A percentile compares a stretch with the other conserved stretches of the same genome.
Evolutionary conservation across 2,888 invertebrate species (phyloP).

Genomic region (Drosophila atripex): DNA sequence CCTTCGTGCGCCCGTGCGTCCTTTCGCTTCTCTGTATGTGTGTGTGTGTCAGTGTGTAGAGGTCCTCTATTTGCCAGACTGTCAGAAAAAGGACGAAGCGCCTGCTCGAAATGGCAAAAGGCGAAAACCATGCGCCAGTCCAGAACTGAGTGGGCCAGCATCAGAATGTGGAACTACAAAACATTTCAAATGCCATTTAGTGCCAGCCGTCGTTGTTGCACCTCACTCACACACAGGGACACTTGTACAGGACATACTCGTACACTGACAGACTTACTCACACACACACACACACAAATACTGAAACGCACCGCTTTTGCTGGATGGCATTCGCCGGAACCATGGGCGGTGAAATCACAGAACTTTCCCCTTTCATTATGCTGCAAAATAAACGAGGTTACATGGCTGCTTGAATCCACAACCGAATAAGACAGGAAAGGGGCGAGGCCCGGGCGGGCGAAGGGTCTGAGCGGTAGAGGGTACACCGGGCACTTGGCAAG

Average conservation of each 20-base stretch:
- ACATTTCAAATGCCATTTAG: slow-evolving; percentile 78
- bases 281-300: slow-evolving; percentile 26
- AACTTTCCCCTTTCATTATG: slow-evolving; percentile 80
- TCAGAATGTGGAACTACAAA: slow-evolving; percentile 72
- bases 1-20: slow-evolving; percentile 7
- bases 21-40: neutral
- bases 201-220: slow-evolving; percentile 61
- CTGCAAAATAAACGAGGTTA: slow-evolving; percentile 75
- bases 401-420: slow-evolving; percentile 77
- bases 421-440: slow-evolving; percentile 73
- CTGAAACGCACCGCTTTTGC: slow-evolving; percentile 21
- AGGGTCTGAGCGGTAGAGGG: slow-evolving; percentile 9
- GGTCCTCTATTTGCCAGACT: slow-evolving; percentile 39
- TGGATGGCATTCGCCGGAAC: slow-evolving; percentile 66
- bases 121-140: slow-evolving; percentile 65
- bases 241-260: slow-evolving; percentile 12
- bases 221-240: slow-evolving; percentile 37
- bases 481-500: slow-evolving; percentile 47
- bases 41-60: slow-evolving; percentile 12
- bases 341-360: slow-evolving; percentile 76
- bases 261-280: slow-evolving; percentile 28
- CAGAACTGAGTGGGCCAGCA: slow-evolving; percentile 12
- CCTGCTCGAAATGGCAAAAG: slow-evolving; percentile 72
- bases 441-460: slow-evolving; percentile 10
- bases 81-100: slow-evolving; percentile 47